Base-by-base conservation (phyloP, 2,113 vertebrate species). In the human (Homo sapiens) region DNA sequence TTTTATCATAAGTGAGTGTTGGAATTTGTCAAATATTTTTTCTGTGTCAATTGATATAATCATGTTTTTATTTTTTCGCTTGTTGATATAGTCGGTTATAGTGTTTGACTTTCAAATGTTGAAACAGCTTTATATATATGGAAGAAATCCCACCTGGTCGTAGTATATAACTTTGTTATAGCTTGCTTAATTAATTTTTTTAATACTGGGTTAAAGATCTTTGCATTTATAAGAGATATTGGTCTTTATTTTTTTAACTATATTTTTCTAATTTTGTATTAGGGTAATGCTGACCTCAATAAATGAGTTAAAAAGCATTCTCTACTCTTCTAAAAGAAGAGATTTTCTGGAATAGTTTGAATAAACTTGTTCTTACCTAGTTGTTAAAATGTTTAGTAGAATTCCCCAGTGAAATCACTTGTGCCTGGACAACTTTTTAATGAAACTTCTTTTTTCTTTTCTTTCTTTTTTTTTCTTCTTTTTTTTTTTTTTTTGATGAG, bases 371-470 rank as follows among this genome's bases (percentile, higher is more conserved):
- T 79, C 27, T 16, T 75, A 75, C 23, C 61, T 81, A 92, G 4
- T 75, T 90, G 12, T 96, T 73, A 32, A 80, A 83, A 87, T 73
- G 23, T 80, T 91, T 88, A 4, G 6, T 68, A 9, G 11, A 87
- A 76, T 78, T 88, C 22, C 45, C 38, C 27, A 78, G 20, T 87
- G 76, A 83, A 95, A 72, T 17, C 13, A 68, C 93, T 68, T 96
- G 48, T 11, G 27, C 32, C n/a, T 64, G 30, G 25, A 50, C 32
- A 83, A 0, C 76, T 50, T 68, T 68, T 68, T 35, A 68, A 68
- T 14, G 66, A 35, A 68, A 68, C 13, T n/a, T 68, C 3, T 18
- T 18, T 35, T 18, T 35, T 16, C 6, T 66, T 66, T 35, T 7
- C 1, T 35, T 17, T 66, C 6, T 3, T 2, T 16, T 14, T 6